Evolutionary conservation across 2,797 vertebrate genomes (phyloP), one percentile per base, ranked within the genome.

Genomic region (Crocidura indochinensis): DNA sequence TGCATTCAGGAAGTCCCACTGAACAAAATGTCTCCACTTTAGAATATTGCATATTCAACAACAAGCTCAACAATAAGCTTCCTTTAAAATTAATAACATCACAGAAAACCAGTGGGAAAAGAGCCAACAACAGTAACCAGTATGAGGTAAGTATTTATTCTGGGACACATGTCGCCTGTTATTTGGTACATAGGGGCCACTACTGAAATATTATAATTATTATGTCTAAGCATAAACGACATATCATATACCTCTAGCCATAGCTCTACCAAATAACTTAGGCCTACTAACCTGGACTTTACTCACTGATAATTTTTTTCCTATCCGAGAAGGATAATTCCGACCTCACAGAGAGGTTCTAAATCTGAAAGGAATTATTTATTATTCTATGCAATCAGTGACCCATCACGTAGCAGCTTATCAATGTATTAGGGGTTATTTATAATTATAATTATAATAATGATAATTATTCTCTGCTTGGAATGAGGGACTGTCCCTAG

Each of bases 331-430:
- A 19, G 26, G 27, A 26, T 8, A 26, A 46, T 67, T 14, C 10
- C 47, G 9, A 10, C 2, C 10, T 65, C 49, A 15, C 2, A 10
- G 4, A 22, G 26, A 12, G 47, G 51, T 46, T 17, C 11, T 53
- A 60, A 68, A 31, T 72, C n/a, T 56, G 53, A n/a, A 75, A 44
- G 9, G 29, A 72, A 19, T 44, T 11, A 0, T 17, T 44, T 11
- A 0, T 17, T 73, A 10, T 10, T 19, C 11, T 2, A 27, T 5
- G 2, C 10, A 64, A 51, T 15, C 7, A 2, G 51, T 2, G 0
- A 11, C 11, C 31, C 6, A 2, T 31, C 46, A 38, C 31, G 7
- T 24, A 17, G 81, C 10, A 71, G 69, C 27, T 24, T 11, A n/a
- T 7, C 51, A 26, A 0, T 20, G 3, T 49, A 2, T 44, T 7